Base-by-base conservation (phyloP, 1,140 invertebrate species). In the Drosophila simulans region DNA sequence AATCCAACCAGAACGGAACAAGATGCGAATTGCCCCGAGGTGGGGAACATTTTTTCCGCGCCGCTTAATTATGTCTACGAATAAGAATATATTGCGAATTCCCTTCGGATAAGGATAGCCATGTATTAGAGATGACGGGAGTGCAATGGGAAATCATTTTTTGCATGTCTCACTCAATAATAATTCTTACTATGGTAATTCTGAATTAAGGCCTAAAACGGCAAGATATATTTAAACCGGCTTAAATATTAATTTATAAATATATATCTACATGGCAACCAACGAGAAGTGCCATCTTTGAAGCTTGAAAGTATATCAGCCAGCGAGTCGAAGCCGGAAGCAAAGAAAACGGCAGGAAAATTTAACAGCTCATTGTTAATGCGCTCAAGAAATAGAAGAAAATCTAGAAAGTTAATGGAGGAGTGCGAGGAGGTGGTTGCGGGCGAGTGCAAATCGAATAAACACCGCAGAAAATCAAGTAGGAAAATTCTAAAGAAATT, bases 271-370 rank as follows among this genome's bases (percentile, higher is more conserved):
- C 15, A 8, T 34, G 0, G 46, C 49, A 62, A 46, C 34, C 8
- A 2, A 2, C 12, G 8, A 10, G 13, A 20, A 56, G 11, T 43
- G 45, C 3, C 46, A 65, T 53, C 60, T 52, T 53, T 31, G n/a
- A 15, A 37, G 49, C 37, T 60, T 53, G n/a, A 2, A 11, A 68
- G 60, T 35, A 37, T 65, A 20, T 43, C 59, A 43, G 64, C 13
- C 59, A 13, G 25, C 49, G 65, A 70, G 43, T 71, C 65, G 57
- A 35, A 5, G 68, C 74, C 83, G 84, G 83, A 88, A 80, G 84
- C 80, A 83, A 83, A 82, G 83, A 54, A 83, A 83, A 80, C 63
- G 80, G 43, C 59, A 83, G 43, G 76, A 88, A 88, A 88, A 88
- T 88, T 89, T 88, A 66, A 76, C 64, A 59, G 46, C 46, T 80